A percentile compares a stretch with the other conserved stretches of the same genome.
These are phyloP conservation scores for Phrynocephalus forsythii DNA, from an alignment of 2,797 vertebrate species.

Conservation along the genomic window DNA sequence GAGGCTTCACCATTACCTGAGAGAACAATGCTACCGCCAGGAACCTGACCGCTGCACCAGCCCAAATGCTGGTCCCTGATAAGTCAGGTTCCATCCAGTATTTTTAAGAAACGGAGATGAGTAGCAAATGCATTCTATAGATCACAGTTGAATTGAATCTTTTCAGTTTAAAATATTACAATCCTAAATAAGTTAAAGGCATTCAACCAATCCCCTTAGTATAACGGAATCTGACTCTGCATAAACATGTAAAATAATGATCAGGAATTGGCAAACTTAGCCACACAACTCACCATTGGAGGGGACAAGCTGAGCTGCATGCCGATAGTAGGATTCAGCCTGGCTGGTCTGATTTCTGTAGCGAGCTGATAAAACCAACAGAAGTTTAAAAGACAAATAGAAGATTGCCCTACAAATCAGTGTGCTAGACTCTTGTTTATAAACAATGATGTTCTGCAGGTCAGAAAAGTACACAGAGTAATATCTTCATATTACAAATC, in stretches of 20 bases:
- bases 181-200: not conserved
- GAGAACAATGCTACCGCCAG: too few species aligned
- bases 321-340: constrained; percentile 98
- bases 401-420: not conserved
- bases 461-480: not conserved
- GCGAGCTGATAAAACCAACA: constrained; percentile 83
- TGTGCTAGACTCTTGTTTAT: not conserved
- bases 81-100: too few species aligned
- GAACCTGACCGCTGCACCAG: too few species aligned
- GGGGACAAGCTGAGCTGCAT: constrained; percentile 98
- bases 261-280: constrained; percentile 16
- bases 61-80: too few species aligned
- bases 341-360: constrained; percentile 99
- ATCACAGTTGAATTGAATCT: not conserved
- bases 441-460: not conserved
- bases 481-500: constrained; percentile 25
- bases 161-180: not conserved
- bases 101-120: too few species aligned
- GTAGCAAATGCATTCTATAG: not conserved
- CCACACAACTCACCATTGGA: constrained; percentile 89
- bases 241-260: not conserved
- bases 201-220: not conserved
- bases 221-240: not conserved
- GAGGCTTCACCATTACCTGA: too few species aligned
- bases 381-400: constrained; percentile 7